These are phyloP conservation scores for Sus cebifrons DNA, from an alignment of 2,797 vertebrate genomes.

Conservation along the genomic window DNA sequence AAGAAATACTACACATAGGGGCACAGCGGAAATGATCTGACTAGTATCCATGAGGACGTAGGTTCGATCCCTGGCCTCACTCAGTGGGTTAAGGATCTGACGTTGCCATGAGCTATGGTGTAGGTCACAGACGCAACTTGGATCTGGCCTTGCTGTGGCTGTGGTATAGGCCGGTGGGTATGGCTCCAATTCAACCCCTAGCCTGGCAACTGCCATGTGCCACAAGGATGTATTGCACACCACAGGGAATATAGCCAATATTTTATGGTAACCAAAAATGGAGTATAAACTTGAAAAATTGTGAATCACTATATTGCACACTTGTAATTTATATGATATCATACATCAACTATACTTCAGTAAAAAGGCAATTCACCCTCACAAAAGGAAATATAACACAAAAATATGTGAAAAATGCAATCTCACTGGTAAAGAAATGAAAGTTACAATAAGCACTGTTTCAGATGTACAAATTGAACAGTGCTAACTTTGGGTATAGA, in stretches of 20 bases:
- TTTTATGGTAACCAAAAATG: background rate
- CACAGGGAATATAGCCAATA: background rate
- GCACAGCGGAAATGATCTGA: too few relatives aligned
- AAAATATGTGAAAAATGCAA: constrained; percentile 43
- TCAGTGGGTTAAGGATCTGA: too few relatives aligned
- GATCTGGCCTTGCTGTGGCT: too few relatives aligned
- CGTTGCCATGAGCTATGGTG: too few relatives aligned
- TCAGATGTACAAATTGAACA: constrained; percentile 11
- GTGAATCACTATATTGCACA: too few relatives aligned
- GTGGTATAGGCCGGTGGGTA: too few relatives aligned
- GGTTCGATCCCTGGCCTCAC: too few relatives aligned
- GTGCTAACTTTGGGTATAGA: background rate
- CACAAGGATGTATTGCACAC: background rate
- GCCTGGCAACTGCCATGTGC: too few relatives aligned
- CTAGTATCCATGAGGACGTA: too few relatives aligned
- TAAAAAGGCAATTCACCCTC: constrained; percentile 8
- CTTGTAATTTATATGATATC: background rate
- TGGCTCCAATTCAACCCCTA: too few relatives aligned
- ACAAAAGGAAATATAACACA: constrained; percentile 3
- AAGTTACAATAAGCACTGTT: constrained; percentile 42
- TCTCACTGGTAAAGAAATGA: constrained; percentile 19
- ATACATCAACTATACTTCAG: background rate
- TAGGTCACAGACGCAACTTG: too few relatives aligned
- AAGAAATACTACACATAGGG: background rate
- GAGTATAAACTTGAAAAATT: background rate